Base-by-base conservation (phyloP, 2,888 invertebrate genomes). In the Harpalus rufipes region DNA sequence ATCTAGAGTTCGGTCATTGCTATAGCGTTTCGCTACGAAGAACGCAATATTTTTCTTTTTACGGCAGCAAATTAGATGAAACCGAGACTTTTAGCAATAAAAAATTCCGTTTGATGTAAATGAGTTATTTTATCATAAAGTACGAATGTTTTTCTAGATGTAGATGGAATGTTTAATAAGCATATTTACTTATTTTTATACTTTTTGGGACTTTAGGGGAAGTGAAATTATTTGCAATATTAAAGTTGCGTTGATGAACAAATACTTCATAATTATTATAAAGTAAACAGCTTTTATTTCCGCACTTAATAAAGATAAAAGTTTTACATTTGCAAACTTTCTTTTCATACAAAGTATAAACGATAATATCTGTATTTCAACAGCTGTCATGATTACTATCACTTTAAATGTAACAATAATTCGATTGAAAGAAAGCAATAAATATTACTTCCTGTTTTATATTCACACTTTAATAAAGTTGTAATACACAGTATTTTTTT, bases 81-180 rank as follows among this genome's bases (percentile, higher is more conserved):
- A 63, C 63, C 63, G 21, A 8, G 63, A 63, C 63, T 63, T 21
- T 63, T 63, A 63, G 63, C 63, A 21, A 68, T 68, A 68, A 32
- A 68, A 68, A 68, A 68, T 68, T 68, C 68, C 39, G 68, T 68
- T 68, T 68, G 68, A 68, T 68, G 68, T 68, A 39, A 68, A 68
- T 68, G 68, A 68, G 68, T 68, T 68, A 68, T 68, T 68, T 68
- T 32, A 68, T 68, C 68, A 39, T 68, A 68, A 68, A 68, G 68
- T 68, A 68, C 39, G 39, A 32, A 68, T 68, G 63, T 39, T 68
- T 68, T 68, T 68, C 68, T 68, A 12, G 39, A 68, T 39, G 39
- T 14, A 39, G 21, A 21, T 10, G 61, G 8, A 18, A 63, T 18
- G 63, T 21, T 25, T 63, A 25, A 63, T 51, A 63, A 63, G 25